A percentile compares a stretch with the other conserved stretches of the same genome.
Evolutionary conservation across 2,888 invertebrate species (phyloP).

Genomic region (Amphipyra tragopoginis): DNA sequence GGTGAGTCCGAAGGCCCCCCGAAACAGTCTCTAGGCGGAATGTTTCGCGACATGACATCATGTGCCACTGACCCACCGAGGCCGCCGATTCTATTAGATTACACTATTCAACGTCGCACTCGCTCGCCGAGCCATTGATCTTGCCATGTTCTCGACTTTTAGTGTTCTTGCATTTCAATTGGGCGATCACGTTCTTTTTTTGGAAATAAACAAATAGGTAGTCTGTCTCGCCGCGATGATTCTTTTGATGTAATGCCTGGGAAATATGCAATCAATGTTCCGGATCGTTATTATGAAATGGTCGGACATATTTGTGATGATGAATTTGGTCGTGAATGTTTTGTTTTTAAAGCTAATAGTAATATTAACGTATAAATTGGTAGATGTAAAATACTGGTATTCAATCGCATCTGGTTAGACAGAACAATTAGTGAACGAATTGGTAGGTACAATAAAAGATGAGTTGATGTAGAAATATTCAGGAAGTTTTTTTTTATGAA

Average conservation of each 20-base stretch:
- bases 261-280: slow-evolving; percentile 42
- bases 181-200: slow-evolving; percentile 51
- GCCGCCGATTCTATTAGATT: slow-evolving; percentile 75
- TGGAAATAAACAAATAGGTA: slow-evolving; percentile 51
- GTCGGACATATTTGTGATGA: slow-evolving; percentile 3
- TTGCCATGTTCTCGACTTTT: slow-evolving; percentile 52
- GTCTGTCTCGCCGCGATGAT: slow-evolving; percentile 41
- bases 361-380: background rate
- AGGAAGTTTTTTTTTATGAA: slow-evolving; percentile 11
- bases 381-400: no score
- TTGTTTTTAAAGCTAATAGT: slow-evolving; percentile 1
- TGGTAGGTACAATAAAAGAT: background rate
- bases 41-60: slow-evolving; percentile 83
- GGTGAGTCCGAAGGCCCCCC: slow-evolving; percentile 65
- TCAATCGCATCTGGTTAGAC: no score
- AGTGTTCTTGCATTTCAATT: slow-evolving; percentile 57
- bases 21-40: slow-evolving; percentile 70
- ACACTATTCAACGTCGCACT: slow-evolving; percentile 64
- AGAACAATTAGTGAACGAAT: no score
- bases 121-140: slow-evolving; percentile 61
- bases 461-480: slow-evolving; percentile 14
- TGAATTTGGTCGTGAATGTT: slow-evolving; percentile 3
- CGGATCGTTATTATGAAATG: slow-evolving; percentile 25
- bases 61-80: slow-evolving; percentile 87
- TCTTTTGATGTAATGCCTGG: slow-evolving; percentile 54